These are phyloP conservation scores for Papilio demoleus DNA, from an alignment of 2,888 invertebrate species.

Conservation along the genomic window DNA sequence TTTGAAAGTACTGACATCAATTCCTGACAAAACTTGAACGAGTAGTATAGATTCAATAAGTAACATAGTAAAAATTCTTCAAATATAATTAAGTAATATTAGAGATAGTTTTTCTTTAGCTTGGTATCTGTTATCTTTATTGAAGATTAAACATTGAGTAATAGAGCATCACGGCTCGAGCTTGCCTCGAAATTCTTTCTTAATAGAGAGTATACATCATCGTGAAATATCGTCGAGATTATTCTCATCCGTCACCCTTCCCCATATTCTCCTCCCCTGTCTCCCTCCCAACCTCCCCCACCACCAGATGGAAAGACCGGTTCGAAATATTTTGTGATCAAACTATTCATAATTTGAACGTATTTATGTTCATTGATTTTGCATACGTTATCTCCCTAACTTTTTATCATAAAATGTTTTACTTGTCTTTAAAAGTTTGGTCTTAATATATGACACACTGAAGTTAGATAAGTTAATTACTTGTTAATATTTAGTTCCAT, in stretches of 20 bases:
- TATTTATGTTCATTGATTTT: background rate
- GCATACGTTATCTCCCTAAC: background rate
- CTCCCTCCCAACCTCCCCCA: background rate
- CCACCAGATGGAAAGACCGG: background rate
- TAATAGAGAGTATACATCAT: slow-evolving; percentile 58
- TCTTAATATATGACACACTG: too few species aligned
- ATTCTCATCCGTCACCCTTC: slow-evolving; percentile 44
- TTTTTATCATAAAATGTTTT: background rate
- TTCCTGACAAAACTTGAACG: background rate
- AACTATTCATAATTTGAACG: slow-evolving; percentile 29
- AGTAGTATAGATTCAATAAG: background rate
- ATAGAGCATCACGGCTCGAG: slow-evolving; percentile 52
- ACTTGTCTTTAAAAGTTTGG: too few species aligned
- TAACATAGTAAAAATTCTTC: background rate
- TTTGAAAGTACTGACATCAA: background rate
- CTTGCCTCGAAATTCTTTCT: slow-evolving; percentile 50
- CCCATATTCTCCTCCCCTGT: background rate
- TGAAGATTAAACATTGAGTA: slow-evolving; percentile 52
- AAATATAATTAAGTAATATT: slow-evolving; percentile 2
- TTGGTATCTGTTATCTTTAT: slow-evolving; percentile 44
- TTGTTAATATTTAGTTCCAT: too few species aligned
- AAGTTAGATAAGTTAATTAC: too few species aligned
- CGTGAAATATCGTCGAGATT: slow-evolving; percentile 57
- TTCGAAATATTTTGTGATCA: slow-evolving; percentile 24
- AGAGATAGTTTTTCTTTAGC: slow-evolving; percentile 24